Conservation (phyloP, 2,113 vertebrate genomes). For the Synchiropus splendidus region DNA sequence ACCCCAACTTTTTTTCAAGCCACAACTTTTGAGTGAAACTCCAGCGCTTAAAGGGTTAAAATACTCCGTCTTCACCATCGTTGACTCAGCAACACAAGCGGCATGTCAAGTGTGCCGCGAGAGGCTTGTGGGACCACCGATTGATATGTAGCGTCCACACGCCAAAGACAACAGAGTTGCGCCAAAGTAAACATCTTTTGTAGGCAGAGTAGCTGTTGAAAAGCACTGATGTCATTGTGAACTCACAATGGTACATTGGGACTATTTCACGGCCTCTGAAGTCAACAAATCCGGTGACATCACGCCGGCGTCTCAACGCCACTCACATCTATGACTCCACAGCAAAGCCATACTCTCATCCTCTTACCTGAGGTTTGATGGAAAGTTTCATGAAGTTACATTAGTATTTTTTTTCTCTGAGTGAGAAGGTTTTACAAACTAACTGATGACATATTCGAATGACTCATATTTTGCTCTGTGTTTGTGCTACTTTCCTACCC, state of each 20-base stretch:
- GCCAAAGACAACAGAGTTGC: constrained; percentile 41
- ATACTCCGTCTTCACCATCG: constrained; percentile 13
- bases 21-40: too few species aligned
- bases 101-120: constrained; percentile 26
- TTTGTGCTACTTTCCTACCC: too few species aligned
- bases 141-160: constrained; percentile 39
- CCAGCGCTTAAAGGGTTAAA: too few species aligned
- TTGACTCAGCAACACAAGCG: constrained; percentile 10
- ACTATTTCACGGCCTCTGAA: constrained; percentile 19
- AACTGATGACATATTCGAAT: too few species aligned
- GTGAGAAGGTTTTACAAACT: too few species aligned
- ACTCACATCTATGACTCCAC: background rate
- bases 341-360: background rate
- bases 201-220: constrained; percentile 25
- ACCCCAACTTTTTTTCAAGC: too few species aligned
- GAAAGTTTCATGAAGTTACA: too few species aligned
- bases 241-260: constrained; percentile 10
- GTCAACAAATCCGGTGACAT: constrained; percentile 31
- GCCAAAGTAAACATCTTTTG: constrained; percentile 35
- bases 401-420: too few species aligned
- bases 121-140: constrained; percentile 23
- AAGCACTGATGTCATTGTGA: constrained; percentile 39
- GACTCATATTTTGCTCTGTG: too few species aligned
- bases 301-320: constrained; percentile 22
- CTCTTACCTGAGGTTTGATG: background rate